Base-by-base conservation (phyloP, 1,140 invertebrate genomes). In the Cataglyphis hispanica region DNA sequence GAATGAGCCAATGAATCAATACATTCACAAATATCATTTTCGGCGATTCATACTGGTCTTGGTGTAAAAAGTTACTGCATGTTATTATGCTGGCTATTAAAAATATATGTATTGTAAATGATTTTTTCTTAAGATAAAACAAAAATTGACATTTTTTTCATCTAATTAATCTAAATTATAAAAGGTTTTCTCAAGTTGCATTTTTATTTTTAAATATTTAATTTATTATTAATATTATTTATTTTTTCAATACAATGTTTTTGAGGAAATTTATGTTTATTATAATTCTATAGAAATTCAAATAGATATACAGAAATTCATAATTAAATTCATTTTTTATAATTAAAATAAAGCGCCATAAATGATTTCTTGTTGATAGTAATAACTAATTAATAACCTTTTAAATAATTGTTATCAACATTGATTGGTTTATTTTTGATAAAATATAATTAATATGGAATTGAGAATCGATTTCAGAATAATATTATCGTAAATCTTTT, bases 1-100 rank as follows among this genome's bases (percentile, higher is more conserved):
- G 25, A 81, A 11, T 43, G 66, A 81, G 66, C 22, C 25, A n/a
- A n/a, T n/a, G 37, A 81, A 43, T 81, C 37, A 58, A 37, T 56
- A 6, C 50, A 22, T 19, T 7, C 16, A 37, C 37, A 81, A 81
- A 81, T 72, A 67, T 22, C 56, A 40, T 72, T 60, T 58, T 58
- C 7, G 8, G 19, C 13, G 0, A 67, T 37, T 2, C 25, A 13
- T 22, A 13, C 58, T 13, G 37, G 1, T 3, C 34, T 43, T 31
- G 16, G 5, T 19, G 46, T 58, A 10, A 56, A 19, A 69, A 40
- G n/a, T 80, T 43, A 80, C 37, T 34, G 46, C n/a, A 66, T 19
- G 1, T 7, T 67, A 22, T 56, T 80, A 43, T 40, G n/a, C 2
- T 46, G 27, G 34, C 8, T 61, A 1, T 43, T 63, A 63, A 6